These are phyloP conservation scores for Nomada fabriciana DNA, from an alignment of 2,888 invertebrate species.

Conservation along the genomic window DNA sequence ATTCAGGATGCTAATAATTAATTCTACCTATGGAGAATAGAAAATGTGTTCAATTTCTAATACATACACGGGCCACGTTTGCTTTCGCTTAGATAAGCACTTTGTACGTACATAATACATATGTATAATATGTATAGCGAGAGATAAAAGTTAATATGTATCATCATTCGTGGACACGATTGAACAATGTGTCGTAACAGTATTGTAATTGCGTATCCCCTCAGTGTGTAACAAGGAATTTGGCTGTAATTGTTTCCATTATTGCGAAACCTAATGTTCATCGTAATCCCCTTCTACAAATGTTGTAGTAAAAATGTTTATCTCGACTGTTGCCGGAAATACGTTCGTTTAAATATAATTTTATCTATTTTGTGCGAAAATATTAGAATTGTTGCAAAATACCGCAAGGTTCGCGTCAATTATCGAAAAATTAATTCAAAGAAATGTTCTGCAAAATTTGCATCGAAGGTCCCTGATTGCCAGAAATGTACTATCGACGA, in stretches of 20 bases:
- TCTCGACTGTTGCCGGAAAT: too few species aligned
- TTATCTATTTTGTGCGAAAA: neutral
- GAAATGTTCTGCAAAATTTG: neutral
- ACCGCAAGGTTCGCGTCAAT: neutral
- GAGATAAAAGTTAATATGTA: constrained; percentile 31
- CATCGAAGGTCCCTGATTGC: neutral
- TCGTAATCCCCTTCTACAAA: neutral
- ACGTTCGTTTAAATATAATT: too few species aligned
- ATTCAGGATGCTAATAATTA: neutral
- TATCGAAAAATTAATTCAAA: neutral
- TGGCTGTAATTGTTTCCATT: neutral
- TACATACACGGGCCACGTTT: constrained; percentile 10
- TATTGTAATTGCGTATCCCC: neutral
- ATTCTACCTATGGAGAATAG: too few species aligned
- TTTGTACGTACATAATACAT: neutral
- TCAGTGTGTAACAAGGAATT: neutral
- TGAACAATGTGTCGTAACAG: neutral
- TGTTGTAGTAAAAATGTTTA: too few species aligned
- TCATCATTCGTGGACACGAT: constrained; percentile 16
- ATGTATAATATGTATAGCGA: neutral
- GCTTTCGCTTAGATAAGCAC: constrained; percentile 45
- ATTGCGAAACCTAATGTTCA: neutral
- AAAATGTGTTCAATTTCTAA: too few species aligned
- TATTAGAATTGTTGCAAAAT: neutral
- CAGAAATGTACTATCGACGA: neutral